Percentiles rank a stretch among this genome's conserved stretches.
phyloP scores from a whole-genome alignment of 2,888 invertebrate species.

The Rhagonycha lutea region DNA sequence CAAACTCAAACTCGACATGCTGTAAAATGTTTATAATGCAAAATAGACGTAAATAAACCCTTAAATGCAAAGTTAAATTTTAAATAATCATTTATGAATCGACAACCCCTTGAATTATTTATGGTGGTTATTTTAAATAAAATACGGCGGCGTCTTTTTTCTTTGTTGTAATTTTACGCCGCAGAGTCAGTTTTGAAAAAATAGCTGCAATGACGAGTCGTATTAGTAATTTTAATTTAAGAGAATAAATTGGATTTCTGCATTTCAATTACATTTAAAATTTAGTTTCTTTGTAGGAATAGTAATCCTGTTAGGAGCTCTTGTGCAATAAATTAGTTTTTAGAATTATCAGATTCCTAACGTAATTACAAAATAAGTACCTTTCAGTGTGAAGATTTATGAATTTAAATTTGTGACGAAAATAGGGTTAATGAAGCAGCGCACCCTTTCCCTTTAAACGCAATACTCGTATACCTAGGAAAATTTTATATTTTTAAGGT shows the following conservation, averaged over 20 bases:
- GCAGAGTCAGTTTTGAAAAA: background rate
- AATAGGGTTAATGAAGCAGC: constrained; percentile 13
- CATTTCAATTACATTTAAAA: constrained; percentile 2
- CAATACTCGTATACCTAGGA: background rate
- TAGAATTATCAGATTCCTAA: constrained; percentile 12
- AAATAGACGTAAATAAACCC: too few relatives aligned
- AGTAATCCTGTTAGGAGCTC: background rate
- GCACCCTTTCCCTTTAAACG: background rate
- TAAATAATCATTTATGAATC: background rate
- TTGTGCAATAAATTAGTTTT: constrained; percentile 8
- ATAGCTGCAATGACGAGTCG: background rate
- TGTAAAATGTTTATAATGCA: too few relatives aligned
- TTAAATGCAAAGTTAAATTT: background rate
- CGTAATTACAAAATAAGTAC: constrained; percentile 10
- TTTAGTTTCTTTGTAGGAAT: background rate
- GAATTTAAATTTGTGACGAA: constrained; percentile 2
- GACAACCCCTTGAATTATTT: background rate
- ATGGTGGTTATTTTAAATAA: too few relatives aligned
- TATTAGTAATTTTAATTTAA: background rate
- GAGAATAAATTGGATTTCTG: background rate
- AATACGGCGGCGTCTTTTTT: too few relatives aligned
- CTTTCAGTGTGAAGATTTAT: constrained; percentile 9
- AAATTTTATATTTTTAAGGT: background rate
- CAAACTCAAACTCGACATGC: too few relatives aligned
- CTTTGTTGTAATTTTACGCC: background rate